Evolutionary conservation across 2,797 vertebrate genomes (phyloP), one percentile per base, ranked within the genome.

Genomic region (Spinus olivaceus): DNA sequence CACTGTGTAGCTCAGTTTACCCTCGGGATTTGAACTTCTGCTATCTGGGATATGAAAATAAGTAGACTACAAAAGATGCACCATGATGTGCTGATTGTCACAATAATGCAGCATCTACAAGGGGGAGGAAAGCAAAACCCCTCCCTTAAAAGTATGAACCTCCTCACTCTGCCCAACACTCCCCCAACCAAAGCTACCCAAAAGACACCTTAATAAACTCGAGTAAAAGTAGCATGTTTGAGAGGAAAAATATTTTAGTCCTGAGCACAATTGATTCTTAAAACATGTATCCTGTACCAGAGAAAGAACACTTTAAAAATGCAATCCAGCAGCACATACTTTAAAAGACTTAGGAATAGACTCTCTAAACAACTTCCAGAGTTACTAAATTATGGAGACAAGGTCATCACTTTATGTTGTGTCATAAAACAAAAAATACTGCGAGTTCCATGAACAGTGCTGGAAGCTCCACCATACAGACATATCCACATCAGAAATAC

Each of bases 301-400:
- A 92, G 46, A 81, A 61, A 73, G 15, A 66, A 5, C 27, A 73
- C 53, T 67, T 37, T 3, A 50, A 91, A 88, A 85, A 79, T 21
- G 27, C 44, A 79, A 60, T n/a, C 35, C 25, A 72, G 49, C 37
- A 84, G 54, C 9, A 49, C 39, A 30, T 44, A 42, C 49, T 81
- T 83, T 8, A n/a, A 74, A 87, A 74, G 81, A 82, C 67, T 82
- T 33, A 60, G 33, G 54, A 86, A 83, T 0, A 76, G 76, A 73
- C 59, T 69, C 49, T 39, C 44, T 67, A 73, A 89, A 69, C 33
- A 94, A 79, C 61, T 85, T 72, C 47, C 35, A 32, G 53, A 81
- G 83, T 92, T 88, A 90, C 44, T 83, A 73, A 77, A 93, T 93
- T 78, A 86, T 12, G 51, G 57, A 83, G 93, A 86, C 10, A 32